Percentiles rank a stretch among this genome's conserved stretches.
Evolutionary conservation across 2,113 vertebrate genomes (phyloP).

Genomic region (Petrocephalus zakoni): DNA sequence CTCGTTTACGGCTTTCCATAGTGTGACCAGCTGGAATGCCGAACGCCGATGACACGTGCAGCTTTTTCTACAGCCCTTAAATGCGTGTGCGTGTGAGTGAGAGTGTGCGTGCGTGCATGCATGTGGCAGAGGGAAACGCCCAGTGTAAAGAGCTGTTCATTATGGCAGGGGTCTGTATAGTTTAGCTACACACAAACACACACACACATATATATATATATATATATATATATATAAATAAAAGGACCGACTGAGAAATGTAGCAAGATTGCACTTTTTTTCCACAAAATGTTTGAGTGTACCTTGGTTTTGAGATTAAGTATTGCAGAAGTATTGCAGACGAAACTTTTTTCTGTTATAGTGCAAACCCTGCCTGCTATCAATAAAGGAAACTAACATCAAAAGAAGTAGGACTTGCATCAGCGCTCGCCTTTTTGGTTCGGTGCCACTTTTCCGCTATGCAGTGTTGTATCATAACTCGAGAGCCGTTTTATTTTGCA

Average conservation of each 20-base stretch:
- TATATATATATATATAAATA: not conserved
- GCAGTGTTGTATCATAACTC: constrained; percentile 75
- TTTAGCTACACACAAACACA: constrained; percentile 21
- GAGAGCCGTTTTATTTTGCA: constrained; percentile 61
- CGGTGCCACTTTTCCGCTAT: constrained; percentile 80
- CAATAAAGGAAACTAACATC: constrained; percentile 55
- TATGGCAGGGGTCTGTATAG: constrained; percentile 50
- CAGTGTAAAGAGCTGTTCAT: constrained; percentile 55
- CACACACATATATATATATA: constrained; percentile 9
- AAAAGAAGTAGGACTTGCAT: constrained; percentile 57
- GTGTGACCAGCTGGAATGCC: constrained; percentile 85
- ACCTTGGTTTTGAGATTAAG: constrained; percentile 40
- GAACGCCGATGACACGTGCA: constrained; percentile 59
- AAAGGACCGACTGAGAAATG: constrained; percentile 58
- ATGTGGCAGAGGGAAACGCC: constrained; percentile 61
- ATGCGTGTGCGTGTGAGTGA: constrained; percentile 2
- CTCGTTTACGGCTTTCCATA: constrained; percentile 75
- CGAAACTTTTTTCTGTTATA: constrained; percentile 25
- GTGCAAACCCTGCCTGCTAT: constrained; percentile 37
- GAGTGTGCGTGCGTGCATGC: not conserved
- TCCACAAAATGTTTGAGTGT: constrained; percentile 43
- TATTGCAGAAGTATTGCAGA: constrained; percentile 30
- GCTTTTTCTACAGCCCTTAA: constrained; percentile 33
- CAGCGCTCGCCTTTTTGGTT: constrained; percentile 64
- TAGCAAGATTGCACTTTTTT: constrained; percentile 91